Evolutionary conservation across 1,140 invertebrate species (phyloP), one percentile per base, ranked within the genome.

Genomic region (Megalopta genalis): DNA sequence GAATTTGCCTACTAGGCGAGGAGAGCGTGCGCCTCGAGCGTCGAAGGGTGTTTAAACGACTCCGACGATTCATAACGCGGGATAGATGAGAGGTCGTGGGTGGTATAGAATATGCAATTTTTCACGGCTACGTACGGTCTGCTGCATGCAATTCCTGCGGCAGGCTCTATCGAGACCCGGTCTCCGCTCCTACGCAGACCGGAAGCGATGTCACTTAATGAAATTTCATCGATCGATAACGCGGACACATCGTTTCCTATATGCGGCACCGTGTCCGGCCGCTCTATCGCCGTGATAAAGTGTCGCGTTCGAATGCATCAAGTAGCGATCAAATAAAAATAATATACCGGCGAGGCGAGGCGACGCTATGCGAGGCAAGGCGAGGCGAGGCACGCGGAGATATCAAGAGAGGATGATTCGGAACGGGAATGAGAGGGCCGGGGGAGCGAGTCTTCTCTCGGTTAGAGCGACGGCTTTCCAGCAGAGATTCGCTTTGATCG

Each of bases 181-280:
- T 54, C 32, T 1, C 32, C 9, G 10, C 76, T 66, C 39, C 52
- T 49, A 32, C 60, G 73, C 32, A 54, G 62, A 57, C 65, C 46
- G 52, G 68, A 83, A 84, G 70, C 70, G 75, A 77, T 76, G 72
- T 64, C 70, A 75, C 71, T 73, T 87, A 77, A 88, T 86, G 81
- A 88, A 89, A 88, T 88, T 82, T 84, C 75, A 76, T 57, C 72
- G 67, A 46, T 83, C 79, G 77, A 86, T 81, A 82, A 68, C 75
- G 70, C 60, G 66, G 76, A 82, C 70, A 83, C 80, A 64, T 84
- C 84, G 81, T 85, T 63, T 87, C 84, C 63, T 62, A 62, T 71
- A 81, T 77, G 83, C 81, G 85, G 83, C 87, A 82, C 88, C 81
- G 65, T 39, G 75, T 71, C 68, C 65, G 69, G 42, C 83, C 65